Percentiles rank a stretch among this genome's conserved stretches.
These are phyloP conservation scores for Blastobasis adustella DNA, from an alignment of 2,888 invertebrate species.

Conservation along the genomic window DNA sequence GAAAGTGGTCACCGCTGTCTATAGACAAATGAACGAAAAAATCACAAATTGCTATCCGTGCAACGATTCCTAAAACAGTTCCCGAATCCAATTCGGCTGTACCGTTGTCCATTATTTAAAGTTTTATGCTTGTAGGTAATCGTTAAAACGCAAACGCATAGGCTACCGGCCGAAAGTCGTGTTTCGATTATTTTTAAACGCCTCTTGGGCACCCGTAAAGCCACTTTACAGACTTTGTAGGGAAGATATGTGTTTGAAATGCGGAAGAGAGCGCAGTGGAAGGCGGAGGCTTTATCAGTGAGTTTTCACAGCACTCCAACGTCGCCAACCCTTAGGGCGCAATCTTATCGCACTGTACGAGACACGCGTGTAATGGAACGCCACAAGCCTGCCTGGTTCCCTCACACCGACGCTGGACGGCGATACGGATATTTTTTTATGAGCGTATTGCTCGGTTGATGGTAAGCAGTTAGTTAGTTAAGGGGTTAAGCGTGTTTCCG, in stretches of 20 bases:
- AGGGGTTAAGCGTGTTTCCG: too few species aligned
- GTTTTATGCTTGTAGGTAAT: neutral
- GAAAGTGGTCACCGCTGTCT: too few species aligned
- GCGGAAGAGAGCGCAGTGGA: neutral
- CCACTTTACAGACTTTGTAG: neutral
- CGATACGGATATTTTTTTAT: too few species aligned
- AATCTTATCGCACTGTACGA: constrained; percentile 21
- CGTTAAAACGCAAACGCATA: neutral
- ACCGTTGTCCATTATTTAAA: too few species aligned
- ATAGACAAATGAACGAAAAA: too few species aligned
- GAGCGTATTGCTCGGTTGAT: constrained; percentile 17
- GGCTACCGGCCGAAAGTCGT: constrained; percentile 2
- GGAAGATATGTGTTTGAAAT: neutral
- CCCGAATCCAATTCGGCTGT: too few species aligned
- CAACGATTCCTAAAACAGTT: too few species aligned
- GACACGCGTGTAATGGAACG: constrained; percentile 31
- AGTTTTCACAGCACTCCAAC: too few species aligned
- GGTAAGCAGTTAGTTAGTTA: neutral
- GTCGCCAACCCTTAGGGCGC: constrained; percentile 1
- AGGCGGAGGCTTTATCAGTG: neutral
- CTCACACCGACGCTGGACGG: too few species aligned
- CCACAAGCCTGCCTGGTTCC: neutral
- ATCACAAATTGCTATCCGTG: too few species aligned
- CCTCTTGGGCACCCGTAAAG: neutral
- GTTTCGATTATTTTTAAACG: neutral